A percentile compares a stretch with the other conserved stretches of the same genome.
phyloP scores from a whole-genome alignment of 2,113 vertebrate genomes.

The Pavo muticus region DNA sequence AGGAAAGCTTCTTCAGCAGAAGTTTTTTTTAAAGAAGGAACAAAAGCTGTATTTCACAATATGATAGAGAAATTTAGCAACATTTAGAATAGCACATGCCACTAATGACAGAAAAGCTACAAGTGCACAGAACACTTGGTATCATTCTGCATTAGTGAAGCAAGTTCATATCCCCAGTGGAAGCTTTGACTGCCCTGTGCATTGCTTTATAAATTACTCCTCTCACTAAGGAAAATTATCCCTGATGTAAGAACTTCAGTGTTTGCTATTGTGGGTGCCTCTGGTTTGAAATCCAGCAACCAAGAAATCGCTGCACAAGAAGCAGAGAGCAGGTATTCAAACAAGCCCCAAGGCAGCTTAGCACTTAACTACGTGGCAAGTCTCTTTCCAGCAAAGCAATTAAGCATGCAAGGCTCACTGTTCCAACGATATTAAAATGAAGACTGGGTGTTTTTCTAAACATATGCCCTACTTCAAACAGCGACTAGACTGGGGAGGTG shows the following conservation, averaged over 20 bases:
- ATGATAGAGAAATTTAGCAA: background rate
- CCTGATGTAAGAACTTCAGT: background rate
- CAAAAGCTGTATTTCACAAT: background rate
- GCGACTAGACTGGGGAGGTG: background rate
- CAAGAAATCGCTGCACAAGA: conserved; percentile 16
- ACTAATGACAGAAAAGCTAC: background rate
- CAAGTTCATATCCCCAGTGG: background rate
- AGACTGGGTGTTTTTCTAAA: conserved; percentile 24
- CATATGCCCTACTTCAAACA: background rate
- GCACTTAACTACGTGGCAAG: conserved; percentile 17
- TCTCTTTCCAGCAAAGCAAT: conserved; percentile 50
- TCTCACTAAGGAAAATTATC: background rate
- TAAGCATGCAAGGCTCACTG: background rate
- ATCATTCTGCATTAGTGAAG: background rate
- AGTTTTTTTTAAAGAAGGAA: background rate
- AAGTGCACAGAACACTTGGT: background rate
- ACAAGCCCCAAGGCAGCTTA: conserved; percentile 45
- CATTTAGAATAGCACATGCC: background rate
- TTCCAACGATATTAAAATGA: background rate
- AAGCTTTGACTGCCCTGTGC: background rate
- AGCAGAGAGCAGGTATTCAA: conserved; percentile 52
- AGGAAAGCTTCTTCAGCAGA: conserved; percentile 37
- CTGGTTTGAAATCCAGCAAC: background rate
- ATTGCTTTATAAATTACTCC: background rate
- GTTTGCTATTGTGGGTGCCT: background rate